Evolutionary conservation across 2,113 vertebrate species (phyloP).

Genomic region (Toxotes chatareus): DNA sequence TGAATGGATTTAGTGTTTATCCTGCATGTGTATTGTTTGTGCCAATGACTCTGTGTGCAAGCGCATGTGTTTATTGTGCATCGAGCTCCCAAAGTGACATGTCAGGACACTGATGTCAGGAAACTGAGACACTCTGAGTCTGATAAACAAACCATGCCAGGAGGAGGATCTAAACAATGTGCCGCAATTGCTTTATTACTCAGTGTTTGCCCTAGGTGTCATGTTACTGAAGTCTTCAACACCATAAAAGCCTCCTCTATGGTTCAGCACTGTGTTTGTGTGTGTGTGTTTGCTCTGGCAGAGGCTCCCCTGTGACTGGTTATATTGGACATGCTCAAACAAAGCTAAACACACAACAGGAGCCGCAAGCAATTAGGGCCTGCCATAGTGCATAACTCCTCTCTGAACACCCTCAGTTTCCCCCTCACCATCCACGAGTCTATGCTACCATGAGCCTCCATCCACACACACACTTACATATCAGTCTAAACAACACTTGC

Average conservation of each 20-base stretch:
- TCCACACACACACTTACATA: conserved; percentile 3
- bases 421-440: conserved; percentile 32
- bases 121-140: conserved; percentile 63
- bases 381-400: conserved; percentile 67
- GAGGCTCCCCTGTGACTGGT: conserved; percentile 78
- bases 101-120: conserved; percentile 67
- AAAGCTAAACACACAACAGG: conserved; percentile 82
- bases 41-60: conserved; percentile 24
- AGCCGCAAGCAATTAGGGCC: conserved; percentile 79
- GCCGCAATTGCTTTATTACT: conserved; percentile 72
- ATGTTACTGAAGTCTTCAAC: conserved; percentile 71
- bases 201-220: conserved; percentile 76
- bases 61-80: conserved; percentile 33
- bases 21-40: conserved; percentile 27
- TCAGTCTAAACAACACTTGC: conserved; percentile 20
- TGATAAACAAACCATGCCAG: conserved; percentile 69
- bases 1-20: conserved; percentile 46
- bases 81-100: conserved; percentile 51
- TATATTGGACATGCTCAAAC: conserved; percentile 81
- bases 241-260: conserved; percentile 63
- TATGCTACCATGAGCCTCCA: conserved; percentile 12
- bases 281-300: conserved; percentile 74
- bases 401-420: conserved; percentile 53
- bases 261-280: conserved; percentile 57
- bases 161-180: conserved; percentile 63